Evolutionary conservation across 2,797 vertebrate genomes (phyloP).

Genomic region (Thunnus albacares): DNA sequence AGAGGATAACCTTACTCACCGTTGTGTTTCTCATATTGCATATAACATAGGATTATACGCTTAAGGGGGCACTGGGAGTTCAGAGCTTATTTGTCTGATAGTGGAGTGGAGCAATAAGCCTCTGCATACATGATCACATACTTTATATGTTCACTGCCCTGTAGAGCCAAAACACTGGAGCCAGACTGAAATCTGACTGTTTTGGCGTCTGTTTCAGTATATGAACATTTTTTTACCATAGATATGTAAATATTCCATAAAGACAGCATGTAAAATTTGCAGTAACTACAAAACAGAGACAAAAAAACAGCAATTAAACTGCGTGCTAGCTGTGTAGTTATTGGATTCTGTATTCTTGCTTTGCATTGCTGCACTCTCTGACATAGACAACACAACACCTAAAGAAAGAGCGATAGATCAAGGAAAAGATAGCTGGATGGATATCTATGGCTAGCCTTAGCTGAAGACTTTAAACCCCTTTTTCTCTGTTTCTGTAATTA

Average conservation of each 20-base stretch:
- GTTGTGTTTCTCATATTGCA: constrained; percentile 31
- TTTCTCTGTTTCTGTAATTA: not conserved
- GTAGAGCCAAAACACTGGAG: not conserved
- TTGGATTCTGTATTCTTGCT: not conserved
- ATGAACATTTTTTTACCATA: not conserved
- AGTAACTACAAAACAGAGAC: not conserved
- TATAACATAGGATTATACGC: constrained; percentile 48
- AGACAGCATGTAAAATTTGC: too few species aligned
- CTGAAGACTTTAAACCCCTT: not conserved
- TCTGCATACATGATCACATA: constrained; percentile 7
- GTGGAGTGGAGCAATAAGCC: constrained; percentile 24
- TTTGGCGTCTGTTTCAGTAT: not conserved
- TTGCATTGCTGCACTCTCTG: not conserved
- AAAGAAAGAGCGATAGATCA: not conserved
- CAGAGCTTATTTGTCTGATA: constrained; percentile 37
- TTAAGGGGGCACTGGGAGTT: constrained; percentile 28
- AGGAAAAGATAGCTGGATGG: not conserved
- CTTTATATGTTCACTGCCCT: not conserved
- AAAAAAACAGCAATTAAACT: not conserved
- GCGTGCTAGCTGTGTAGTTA: not conserved
- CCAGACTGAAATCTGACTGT: not conserved
- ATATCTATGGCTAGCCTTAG: not conserved
- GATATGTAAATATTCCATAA: not conserved
- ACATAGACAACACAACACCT: not conserved
- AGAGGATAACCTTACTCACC: constrained; percentile 14